phyloP scores from a whole-genome alignment of 1,140 invertebrate genomes.

The Hermetia illucens region DNA sequence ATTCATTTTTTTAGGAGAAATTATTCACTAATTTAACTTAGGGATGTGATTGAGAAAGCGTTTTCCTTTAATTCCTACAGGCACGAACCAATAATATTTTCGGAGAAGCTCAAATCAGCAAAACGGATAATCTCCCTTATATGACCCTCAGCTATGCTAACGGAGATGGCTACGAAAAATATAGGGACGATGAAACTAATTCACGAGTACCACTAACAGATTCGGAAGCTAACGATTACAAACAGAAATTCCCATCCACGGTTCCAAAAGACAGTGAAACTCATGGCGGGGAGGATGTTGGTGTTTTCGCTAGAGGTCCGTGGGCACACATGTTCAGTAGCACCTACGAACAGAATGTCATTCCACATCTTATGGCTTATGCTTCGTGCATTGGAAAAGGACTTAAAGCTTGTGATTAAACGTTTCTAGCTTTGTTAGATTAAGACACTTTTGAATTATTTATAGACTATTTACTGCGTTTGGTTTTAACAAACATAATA shows the following conservation, averaged over 20 bases:
- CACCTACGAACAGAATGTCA: constrained; percentile 64
- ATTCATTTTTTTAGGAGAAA: neutral
- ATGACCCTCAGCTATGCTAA: constrained; percentile 59
- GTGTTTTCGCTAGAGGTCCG: constrained; percentile 47
- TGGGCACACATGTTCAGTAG: constrained; percentile 58
- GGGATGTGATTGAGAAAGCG: neutral
- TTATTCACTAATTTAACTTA: neutral
- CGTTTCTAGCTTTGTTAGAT: too few species aligned
- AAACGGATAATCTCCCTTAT: constrained; percentile 39
- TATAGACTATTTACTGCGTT: too few species aligned
- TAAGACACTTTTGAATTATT: too few species aligned
- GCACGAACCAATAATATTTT: constrained; percentile 37
- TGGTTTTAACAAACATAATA: too few species aligned
- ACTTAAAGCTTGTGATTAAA: constrained; percentile 17
- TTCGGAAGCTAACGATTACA: too few species aligned
- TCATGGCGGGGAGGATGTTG: constrained; percentile 56
- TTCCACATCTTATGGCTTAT: constrained; percentile 58
- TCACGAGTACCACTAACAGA: too few species aligned
- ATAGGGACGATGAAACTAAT: constrained; percentile 14
- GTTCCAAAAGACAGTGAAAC: constrained; percentile 40
- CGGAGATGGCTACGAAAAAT: constrained; percentile 38
- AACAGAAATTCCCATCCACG: constrained; percentile 37
- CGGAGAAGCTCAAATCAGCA: constrained; percentile 23
- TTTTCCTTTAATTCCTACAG: constrained; percentile 1
- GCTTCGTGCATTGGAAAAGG: constrained; percentile 40